phyloP scores from a whole-genome alignment of 2,797 vertebrate species.

The Triplophysa bombifrons region DNA sequence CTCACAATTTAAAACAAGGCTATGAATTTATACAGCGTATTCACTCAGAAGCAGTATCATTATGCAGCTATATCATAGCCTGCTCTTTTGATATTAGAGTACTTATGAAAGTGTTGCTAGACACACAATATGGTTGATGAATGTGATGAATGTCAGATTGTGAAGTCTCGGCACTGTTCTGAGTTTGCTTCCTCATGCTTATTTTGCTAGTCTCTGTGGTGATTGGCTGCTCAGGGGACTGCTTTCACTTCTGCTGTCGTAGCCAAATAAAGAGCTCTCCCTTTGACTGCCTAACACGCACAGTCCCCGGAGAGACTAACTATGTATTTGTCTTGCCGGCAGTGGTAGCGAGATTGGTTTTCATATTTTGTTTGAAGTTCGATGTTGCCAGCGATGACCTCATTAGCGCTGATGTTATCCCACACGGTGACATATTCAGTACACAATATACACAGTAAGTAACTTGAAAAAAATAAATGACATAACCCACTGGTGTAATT shows the following conservation, averaged over 20 bases:
- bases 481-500: not conserved
- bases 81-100: not conserved
- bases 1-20: too few relatives aligned
- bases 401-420: conserved; percentile 30
- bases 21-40: not conserved
- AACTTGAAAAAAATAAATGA: not conserved
- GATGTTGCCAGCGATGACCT: conserved; percentile 39
- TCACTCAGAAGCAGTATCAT: not conserved
- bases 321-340: conserved; percentile 20
- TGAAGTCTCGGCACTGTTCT: conserved; percentile 13
- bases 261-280: conserved; percentile 33
- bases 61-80: not conserved
- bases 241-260: conserved; percentile 74
- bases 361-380: conserved; percentile 47
- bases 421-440: not conserved
- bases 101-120: not conserved
- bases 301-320: not conserved
- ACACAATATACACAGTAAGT: not conserved
- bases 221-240: conserved; percentile 17
- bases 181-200: conserved; percentile 50
- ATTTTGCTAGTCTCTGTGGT: conserved; percentile 40
- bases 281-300: conserved; percentile 8
- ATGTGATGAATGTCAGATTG: conserved; percentile 5
- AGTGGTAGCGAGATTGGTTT: conserved; percentile 35
- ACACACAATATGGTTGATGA: not conserved